Evolutionary conservation across 2,888 invertebrate species (phyloP).

Genomic region (Eupithecia centaureata): DNA sequence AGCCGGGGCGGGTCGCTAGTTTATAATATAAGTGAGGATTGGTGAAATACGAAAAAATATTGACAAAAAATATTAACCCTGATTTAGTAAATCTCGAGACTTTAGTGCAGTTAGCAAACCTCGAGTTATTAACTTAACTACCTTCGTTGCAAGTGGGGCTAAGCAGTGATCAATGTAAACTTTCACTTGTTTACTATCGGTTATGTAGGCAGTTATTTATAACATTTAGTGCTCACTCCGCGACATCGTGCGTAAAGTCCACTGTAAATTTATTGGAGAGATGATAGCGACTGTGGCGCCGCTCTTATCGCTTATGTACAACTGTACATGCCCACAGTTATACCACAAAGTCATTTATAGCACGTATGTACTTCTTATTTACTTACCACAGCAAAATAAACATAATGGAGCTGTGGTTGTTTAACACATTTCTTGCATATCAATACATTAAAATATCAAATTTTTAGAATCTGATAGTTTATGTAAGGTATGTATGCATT

Average conservation of each 20-base stretch:
- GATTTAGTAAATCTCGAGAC: too few species aligned
- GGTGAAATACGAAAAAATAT: too few species aligned
- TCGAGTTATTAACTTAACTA: too few species aligned
- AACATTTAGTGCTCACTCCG: neutral
- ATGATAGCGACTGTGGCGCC: slow-evolving; percentile 54
- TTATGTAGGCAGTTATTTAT: slow-evolving; percentile 2
- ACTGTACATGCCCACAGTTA: slow-evolving; percentile 53
- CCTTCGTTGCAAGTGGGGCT: too few species aligned
- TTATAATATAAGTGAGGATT: too few species aligned
- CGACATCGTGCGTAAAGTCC: neutral
- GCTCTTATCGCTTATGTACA: slow-evolving; percentile 59
- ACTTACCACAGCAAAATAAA: slow-evolving; percentile 5
- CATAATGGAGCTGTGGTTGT: neutral
- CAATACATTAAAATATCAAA: too few species aligned
- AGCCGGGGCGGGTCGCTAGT: too few species aligned
- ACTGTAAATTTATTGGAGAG: slow-evolving; percentile 15
- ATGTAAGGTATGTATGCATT: too few species aligned
- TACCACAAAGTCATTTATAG: slow-evolving; percentile 16
- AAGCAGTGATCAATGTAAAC: slow-evolving; percentile 14
- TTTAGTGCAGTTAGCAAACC: too few species aligned
- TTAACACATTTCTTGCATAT: too few species aligned
- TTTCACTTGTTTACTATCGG: slow-evolving; percentile 40
- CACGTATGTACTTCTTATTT: neutral
- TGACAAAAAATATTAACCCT: too few species aligned
- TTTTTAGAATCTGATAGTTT: too few species aligned